Evolutionary conservation across 2,113 vertebrate genomes (phyloP).

Genomic region (Collichthys lucidus): DNA sequence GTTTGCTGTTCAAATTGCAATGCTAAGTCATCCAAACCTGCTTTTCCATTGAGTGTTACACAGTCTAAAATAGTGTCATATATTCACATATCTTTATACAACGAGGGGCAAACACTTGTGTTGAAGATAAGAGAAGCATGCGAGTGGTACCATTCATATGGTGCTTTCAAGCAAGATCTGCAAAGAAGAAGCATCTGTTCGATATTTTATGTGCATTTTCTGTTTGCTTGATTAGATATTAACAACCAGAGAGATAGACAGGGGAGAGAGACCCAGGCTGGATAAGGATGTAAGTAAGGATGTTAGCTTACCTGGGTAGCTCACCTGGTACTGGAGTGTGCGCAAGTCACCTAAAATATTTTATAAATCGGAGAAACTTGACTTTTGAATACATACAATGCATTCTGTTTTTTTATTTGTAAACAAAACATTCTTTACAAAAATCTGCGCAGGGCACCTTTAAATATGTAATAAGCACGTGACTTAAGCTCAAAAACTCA

Average conservation of each 20-base stretch:
- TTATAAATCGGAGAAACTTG: neutral
- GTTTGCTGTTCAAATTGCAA: conserved; percentile 79
- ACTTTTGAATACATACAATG: neutral
- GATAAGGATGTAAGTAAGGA: too few species aligned
- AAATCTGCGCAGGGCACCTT: neutral
- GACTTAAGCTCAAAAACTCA: neutral
- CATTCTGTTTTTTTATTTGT: neutral
- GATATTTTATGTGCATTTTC: too few species aligned
- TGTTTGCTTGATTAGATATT: too few species aligned
- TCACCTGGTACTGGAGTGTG: too few species aligned
- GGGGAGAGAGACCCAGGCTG: too few species aligned
- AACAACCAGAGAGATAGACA: too few species aligned
- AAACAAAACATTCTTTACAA: neutral
- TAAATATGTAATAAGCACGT: neutral
- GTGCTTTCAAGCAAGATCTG: neutral
- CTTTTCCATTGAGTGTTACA: conserved; percentile 46
- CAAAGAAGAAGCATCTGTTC: too few species aligned
- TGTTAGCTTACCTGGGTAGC: too few species aligned
- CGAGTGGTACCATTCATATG: neutral
- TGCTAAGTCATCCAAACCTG: conserved; percentile 58
- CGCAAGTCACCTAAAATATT: too few species aligned
- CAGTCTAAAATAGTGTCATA: conserved; percentile 37
- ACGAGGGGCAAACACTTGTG: neutral
- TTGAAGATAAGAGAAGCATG: conserved; percentile 2
- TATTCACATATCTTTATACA: neutral